Evolutionary conservation across 2,113 vertebrate genomes (phyloP).

Genomic region (Zapus hudsonius): DNA sequence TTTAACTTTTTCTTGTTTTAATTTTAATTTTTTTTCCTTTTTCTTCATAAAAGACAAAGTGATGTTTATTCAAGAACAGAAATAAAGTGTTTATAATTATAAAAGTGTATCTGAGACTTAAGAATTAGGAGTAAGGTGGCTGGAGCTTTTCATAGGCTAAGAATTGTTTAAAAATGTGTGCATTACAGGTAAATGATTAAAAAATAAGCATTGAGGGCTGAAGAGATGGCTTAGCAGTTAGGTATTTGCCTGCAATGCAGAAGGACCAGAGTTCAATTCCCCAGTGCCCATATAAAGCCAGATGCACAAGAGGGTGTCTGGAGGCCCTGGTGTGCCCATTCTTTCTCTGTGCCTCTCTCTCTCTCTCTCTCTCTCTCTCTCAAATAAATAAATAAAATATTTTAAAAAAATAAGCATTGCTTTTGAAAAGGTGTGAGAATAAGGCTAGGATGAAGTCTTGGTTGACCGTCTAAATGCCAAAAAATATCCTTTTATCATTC

Average conservation of each 20-base stretch:
- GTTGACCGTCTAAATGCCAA: neutral
- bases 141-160: neutral
- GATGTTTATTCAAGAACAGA: neutral
- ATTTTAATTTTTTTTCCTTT: neutral
- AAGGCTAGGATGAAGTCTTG: neutral
- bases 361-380: no score
- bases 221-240: no score
- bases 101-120: slow-evolving; percentile 19
- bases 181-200: slow-evolving; percentile 20
- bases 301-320: no score
- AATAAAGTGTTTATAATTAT: neutral
- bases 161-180: neutral
- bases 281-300: no score
- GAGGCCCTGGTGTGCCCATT: no score
- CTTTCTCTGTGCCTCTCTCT: no score
- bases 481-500: neutral
- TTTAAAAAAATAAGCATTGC: neutral
- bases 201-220: no score
- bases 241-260: no score
- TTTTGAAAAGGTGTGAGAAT: neutral
- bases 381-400: no score
- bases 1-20: neutral
- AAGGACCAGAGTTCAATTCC: no score
- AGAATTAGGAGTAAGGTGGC: neutral
- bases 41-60: slow-evolving; percentile 38